These are phyloP conservation scores for Erpobdella octoculata DNA, from an alignment of 2,888 invertebrate species.

Conservation along the genomic window DNA sequence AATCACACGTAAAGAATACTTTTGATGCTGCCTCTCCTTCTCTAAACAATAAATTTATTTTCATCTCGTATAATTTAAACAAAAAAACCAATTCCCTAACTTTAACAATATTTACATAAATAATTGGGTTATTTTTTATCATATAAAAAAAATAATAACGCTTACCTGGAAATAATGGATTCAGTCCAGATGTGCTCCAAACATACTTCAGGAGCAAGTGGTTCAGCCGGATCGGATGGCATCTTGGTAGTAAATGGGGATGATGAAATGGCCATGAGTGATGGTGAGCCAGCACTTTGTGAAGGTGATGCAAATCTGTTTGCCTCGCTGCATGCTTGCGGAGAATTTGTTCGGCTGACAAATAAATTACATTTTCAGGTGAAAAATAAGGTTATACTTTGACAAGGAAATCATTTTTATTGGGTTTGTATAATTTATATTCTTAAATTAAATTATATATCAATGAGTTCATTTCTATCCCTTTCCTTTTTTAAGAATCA, in stretches of 20 bases:
- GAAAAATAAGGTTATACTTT: constrained; percentile 41
- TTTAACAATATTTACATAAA: too few relatives aligned
- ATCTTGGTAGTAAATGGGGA: background rate
- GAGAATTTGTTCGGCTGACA: constrained; percentile 7
- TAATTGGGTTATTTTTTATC: too few relatives aligned
- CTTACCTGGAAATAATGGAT: constrained; percentile 49
- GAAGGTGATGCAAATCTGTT: background rate
- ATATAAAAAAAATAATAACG: constrained; percentile 31
- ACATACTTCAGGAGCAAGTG: constrained; percentile 75
- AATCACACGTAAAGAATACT: constrained; percentile 75
- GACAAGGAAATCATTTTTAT: too few relatives aligned
- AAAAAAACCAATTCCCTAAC: too few relatives aligned
- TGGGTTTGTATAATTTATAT: too few relatives aligned
- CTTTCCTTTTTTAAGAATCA: too few relatives aligned
- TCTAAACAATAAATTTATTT: background rate
- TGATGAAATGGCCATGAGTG: background rate
- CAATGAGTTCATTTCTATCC: too few relatives aligned
- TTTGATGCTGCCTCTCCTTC: constrained; percentile 60
- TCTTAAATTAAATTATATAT: too few relatives aligned
- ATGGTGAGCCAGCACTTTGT: background rate
- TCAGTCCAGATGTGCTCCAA: constrained; percentile 86
- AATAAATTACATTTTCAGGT: constrained; percentile 11
- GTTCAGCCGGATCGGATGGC: constrained; percentile 44
- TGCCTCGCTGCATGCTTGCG: background rate
- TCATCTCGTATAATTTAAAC: background rate